These are phyloP conservation scores for Oreochromis tanganicae DNA, from an alignment of 2,113 vertebrate genomes.

Conservation along the genomic window DNA sequence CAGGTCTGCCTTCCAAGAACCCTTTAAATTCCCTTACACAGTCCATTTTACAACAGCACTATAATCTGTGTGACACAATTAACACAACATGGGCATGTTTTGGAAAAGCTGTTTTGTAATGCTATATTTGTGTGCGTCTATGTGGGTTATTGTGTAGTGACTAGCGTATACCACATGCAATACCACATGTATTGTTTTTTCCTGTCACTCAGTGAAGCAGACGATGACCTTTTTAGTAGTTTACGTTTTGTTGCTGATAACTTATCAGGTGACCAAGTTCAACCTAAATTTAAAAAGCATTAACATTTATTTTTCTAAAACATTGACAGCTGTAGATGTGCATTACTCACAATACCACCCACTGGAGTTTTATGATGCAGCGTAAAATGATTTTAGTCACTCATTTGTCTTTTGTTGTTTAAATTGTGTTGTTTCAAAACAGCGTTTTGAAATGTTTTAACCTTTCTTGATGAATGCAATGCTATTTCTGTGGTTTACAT, in stretches of 20 bases:
- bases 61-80: conserved; percentile 38
- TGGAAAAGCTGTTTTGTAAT: conserved; percentile 42
- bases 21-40: conserved; percentile 30
- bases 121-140: not conserved
- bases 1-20: not conserved
- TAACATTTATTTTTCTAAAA: not conserved
- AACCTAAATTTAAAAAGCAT: not conserved
- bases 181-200: not conserved
- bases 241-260: not conserved
- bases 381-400: not conserved
- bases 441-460: not conserved
- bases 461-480: not conserved
- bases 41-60: conserved; percentile 34
- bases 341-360: not conserved
- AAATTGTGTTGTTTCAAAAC: not conserved
- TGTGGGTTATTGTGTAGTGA: conserved; percentile 40
- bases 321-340: not conserved
- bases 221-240: not conserved
- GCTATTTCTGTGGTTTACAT: not conserved
- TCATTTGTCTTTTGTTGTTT: not conserved
- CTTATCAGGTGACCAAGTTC: not conserved
- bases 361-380: not conserved
- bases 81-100: conserved; percentile 30
- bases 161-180: not conserved
- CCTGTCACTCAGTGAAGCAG: not conserved